phyloP scores from a whole-genome alignment of 92 coral and sea anemone species.

The Phenganax marumi region DNA sequence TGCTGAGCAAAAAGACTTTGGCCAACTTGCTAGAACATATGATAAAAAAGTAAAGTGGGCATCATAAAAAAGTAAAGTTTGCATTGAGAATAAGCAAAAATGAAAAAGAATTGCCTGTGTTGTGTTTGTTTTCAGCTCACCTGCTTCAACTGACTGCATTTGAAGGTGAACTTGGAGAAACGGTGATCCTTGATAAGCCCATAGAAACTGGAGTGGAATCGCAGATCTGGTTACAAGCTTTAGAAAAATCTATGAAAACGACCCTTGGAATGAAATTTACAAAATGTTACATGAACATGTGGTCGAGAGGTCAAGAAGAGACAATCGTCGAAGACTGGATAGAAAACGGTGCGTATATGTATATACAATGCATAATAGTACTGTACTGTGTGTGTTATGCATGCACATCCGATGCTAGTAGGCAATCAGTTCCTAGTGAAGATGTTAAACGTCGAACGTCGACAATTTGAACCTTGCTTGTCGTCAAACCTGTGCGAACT shows the following conservation, averaged over 20 bases:
- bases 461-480: too few species aligned
- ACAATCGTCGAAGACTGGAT: slow-evolving; percentile 42
- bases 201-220: slow-evolving; percentile 79
- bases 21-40: too few species aligned
- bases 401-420: neutral
- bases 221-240: slow-evolving; percentile 71
- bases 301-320: slow-evolving; percentile 21
- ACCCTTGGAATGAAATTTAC: slow-evolving; percentile 65
- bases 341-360: slow-evolving; percentile 44
- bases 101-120: too few species aligned
- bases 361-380: neutral
- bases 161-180: slow-evolving; percentile 73
- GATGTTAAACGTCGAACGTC: too few species aligned
- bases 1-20: too few species aligned
- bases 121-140: slow-evolving; percentile 64
- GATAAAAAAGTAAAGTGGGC: too few species aligned
- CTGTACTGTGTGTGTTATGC: neutral
- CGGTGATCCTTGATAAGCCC: slow-evolving; percentile 58
- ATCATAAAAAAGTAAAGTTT: too few species aligned
- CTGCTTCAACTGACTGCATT: slow-evolving; percentile 80
- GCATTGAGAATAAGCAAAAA: too few species aligned
- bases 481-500: too few species aligned
- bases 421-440: too few species aligned
- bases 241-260: slow-evolving; percentile 80
- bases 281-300: slow-evolving; percentile 64